phyloP scores from a whole-genome alignment of 2,113 vertebrate species.

The human (Homo sapiens) region DNA sequence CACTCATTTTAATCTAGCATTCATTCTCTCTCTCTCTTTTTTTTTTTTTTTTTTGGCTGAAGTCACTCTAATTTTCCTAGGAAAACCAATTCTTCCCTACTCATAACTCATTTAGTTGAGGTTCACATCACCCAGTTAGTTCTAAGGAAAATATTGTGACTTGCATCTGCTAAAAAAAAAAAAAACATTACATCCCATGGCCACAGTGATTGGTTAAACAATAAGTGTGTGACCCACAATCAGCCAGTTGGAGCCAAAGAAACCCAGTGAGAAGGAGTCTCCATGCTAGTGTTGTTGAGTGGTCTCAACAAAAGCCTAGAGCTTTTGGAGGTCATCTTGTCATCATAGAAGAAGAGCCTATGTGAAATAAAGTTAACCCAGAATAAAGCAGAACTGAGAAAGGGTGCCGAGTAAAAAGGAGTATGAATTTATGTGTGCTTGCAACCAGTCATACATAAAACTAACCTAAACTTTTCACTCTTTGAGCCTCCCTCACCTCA shows the following conservation, averaged over 20 bases:
- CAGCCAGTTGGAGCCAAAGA: background rate
- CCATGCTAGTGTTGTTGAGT: background rate
- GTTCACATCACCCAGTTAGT: background rate
- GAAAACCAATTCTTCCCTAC: background rate
- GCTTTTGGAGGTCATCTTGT: background rate
- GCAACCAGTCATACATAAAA: background rate
- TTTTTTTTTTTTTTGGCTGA: background rate
- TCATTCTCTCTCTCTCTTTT: background rate
- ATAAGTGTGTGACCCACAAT: background rate
- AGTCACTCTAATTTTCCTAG: background rate
- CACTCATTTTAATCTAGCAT: background rate
- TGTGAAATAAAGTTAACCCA: background rate
- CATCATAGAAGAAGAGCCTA: background rate
- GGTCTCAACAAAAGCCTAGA: background rate
- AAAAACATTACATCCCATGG: background rate
- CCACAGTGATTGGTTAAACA: background rate
- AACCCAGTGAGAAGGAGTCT: background rate
- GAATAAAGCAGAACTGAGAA: background rate
- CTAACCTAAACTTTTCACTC: background rate
- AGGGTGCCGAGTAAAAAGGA: background rate
- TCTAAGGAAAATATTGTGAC: background rate
- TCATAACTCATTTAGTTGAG: background rate
- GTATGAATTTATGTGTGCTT: background rate
- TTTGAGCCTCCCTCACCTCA: background rate
- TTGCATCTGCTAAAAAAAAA: background rate